Percentiles rank a stretch among this genome's conserved stretches.
Conservation (phyloP, 2,888 invertebrate species). For the Helleia helle region DNA sequence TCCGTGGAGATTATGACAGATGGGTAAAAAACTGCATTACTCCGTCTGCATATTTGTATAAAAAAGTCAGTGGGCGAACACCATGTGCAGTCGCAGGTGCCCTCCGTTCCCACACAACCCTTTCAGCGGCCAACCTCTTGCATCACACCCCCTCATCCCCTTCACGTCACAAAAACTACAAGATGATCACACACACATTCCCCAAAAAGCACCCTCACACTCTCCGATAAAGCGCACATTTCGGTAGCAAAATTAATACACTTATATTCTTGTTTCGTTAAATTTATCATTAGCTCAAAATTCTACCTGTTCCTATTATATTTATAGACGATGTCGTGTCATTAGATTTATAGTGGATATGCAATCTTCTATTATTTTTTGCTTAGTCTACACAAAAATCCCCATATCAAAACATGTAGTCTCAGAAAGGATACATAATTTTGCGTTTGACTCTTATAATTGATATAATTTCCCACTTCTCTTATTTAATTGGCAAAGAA, state of each 20-base stretch:
- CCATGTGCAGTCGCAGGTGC: slow-evolving; percentile 74
- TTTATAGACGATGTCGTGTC: slow-evolving; percentile 70
- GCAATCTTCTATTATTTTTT: slow-evolving; percentile 67
- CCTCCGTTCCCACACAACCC: slow-evolving; percentile 75
- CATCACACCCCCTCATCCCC: slow-evolving; percentile 38
- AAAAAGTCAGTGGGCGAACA: slow-evolving; percentile 60
- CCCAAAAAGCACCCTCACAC: slow-evolving; percentile 24
- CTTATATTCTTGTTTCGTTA: slow-evolving; percentile 28
- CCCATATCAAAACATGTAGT: slow-evolving; percentile 20
- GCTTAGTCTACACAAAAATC: slow-evolving; percentile 23
- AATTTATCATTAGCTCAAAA: slow-evolving; percentile 53
- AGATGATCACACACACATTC: slow-evolving; percentile 23
- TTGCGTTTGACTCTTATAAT: background rate
- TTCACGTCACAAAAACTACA: slow-evolving; percentile 44
- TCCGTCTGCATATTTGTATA: slow-evolving; percentile 61
- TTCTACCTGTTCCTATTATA: slow-evolving; percentile 69
- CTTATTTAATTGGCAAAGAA: too few species aligned
- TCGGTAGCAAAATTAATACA: slow-evolving; percentile 7
- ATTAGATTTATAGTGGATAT: slow-evolving; percentile 73
- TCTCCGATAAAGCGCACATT: slow-evolving; percentile 18
- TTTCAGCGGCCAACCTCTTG: slow-evolving; percentile 57
- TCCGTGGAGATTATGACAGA: slow-evolving; percentile 26
- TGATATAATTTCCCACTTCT: background rate
- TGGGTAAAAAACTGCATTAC: slow-evolving; percentile 65
- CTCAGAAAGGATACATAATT: slow-evolving; percentile 5